phyloP scores from a whole-genome alignment of 2,113 vertebrate genomes.

The Micronycteris hirsuta region DNA sequence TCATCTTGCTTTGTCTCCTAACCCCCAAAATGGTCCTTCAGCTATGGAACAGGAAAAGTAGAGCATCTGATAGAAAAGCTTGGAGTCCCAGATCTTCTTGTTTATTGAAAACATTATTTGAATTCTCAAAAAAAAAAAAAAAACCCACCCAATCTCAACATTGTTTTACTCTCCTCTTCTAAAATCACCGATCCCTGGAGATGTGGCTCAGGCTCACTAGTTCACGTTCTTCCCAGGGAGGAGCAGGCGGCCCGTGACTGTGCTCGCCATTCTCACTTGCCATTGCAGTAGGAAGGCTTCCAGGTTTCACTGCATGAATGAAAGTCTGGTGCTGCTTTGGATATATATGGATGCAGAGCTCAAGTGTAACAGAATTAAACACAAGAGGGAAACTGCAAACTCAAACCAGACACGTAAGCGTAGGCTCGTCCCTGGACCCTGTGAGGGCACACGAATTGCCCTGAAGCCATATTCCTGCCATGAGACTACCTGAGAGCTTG shows the following conservation, averaged over 20 bases:
- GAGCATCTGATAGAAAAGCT: not conserved
- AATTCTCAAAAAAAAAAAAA: not conserved
- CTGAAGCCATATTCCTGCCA: not conserved
- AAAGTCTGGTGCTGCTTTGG: not conserved
- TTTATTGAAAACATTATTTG: not conserved
- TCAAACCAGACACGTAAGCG: not conserved
- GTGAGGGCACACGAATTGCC: not conserved
- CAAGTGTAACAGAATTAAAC: not conserved
- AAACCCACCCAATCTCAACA: not conserved
- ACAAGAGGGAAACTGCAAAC: not conserved
- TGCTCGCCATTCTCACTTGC: not conserved
- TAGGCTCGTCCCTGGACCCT: not conserved
- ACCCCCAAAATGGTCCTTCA: not conserved
- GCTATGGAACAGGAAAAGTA: not conserved
- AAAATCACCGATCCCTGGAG: not conserved
- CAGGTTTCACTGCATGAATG: not conserved
- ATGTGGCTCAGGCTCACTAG: not conserved
- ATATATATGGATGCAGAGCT: not conserved
- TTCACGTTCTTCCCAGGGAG: not conserved
- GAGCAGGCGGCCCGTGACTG: accelerated
- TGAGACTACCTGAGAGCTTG: not conserved
- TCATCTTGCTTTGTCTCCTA: not conserved
- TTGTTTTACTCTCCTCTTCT: not conserved
- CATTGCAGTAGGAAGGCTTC: not conserved
- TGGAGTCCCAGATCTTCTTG: not conserved